Evolutionary conservation across 2,113 vertebrate genomes (phyloP), one percentile per base, ranked within the genome.

Genomic region (Anarrhichthys ocellatus): DNA sequence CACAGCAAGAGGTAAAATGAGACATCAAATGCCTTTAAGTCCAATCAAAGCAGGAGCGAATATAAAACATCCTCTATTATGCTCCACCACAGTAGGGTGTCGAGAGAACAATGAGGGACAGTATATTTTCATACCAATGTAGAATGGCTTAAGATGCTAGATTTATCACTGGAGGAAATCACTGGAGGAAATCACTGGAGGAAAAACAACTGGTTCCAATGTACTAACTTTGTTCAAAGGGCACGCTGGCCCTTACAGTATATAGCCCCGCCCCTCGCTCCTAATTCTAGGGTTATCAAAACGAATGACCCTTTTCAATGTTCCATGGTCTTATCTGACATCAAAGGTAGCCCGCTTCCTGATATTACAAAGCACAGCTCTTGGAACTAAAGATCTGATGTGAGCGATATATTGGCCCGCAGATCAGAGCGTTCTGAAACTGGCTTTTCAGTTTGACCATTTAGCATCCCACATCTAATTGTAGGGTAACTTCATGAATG

Each of bases 401-500:
- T 66, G 11, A 73, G 27, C 1, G 22, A 85, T 18, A 56, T 14
- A 27, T 46, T 87, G 84, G 80, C 78, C 6, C 48, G 0, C 7
- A 72, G 70, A 83, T 90, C 87, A 86, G 68, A 90, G 76, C 4
- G 4, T 59, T 29, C 54, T 76, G 32, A 34, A 74, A 80, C 87
- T 65, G 40, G 22, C 69, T 74, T 84, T 83, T 71, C 34, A 69
- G 22, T 81, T 75, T 78, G 65, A 85, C 78, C 52, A 38, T 76
- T 90, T 65, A 73, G 78, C 70, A 74, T 80, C 80, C 68, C 70
- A 64, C 70, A 76, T 24, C 50, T 91, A 91, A 91, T 88, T 87
- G 76, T 5, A 50, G 78, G 78, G 42, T 87, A 79, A 77, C 66
- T 76, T 76, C 42, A 74, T 73, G 67, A 90, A 87, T 88, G 78